These are phyloP conservation scores for Glossophaga mutica DNA, from an alignment of 2,797 vertebrate genomes.

Conservation along the genomic window DNA sequence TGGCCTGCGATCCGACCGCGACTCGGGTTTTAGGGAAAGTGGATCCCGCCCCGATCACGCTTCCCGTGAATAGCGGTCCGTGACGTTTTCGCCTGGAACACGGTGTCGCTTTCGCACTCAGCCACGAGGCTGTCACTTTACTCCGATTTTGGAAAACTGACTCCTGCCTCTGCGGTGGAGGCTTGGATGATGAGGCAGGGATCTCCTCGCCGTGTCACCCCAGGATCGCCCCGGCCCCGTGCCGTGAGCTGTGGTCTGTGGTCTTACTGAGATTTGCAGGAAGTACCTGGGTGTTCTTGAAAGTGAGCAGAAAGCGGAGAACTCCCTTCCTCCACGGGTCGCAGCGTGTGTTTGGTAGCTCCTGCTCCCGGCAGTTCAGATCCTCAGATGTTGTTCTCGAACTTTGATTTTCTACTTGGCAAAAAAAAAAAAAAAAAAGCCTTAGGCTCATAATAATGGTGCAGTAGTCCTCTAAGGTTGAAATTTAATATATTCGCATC, in stretches of 20 bases:
- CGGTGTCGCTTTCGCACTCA: too few relatives aligned
- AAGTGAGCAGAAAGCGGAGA: neutral
- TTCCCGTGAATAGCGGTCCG: accelerated
- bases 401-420: neutral
- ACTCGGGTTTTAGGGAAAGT: neutral
- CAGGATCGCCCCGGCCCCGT: neutral
- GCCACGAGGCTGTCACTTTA: neutral
- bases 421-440: slow-evolving; percentile 1
- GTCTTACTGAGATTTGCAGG: neutral
- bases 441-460: neutral
- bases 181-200: neutral
- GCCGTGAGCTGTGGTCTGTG: neutral
- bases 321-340: neutral
- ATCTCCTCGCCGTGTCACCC: neutral
- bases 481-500: neutral
- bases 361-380: neutral
- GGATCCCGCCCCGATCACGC: neutral
- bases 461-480: neutral
- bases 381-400: neutral
- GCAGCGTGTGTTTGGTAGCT: neutral
- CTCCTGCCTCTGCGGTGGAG: too few relatives aligned
- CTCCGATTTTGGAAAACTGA: neutral
- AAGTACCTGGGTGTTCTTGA: neutral
- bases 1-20: neutral
- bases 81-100: too few relatives aligned